Percentiles rank a stretch among this genome's conserved stretches.
Evolutionary conservation across 2,113 vertebrate species (phyloP).

Genomic region (Pyrgilauda ruficollis): DNA sequence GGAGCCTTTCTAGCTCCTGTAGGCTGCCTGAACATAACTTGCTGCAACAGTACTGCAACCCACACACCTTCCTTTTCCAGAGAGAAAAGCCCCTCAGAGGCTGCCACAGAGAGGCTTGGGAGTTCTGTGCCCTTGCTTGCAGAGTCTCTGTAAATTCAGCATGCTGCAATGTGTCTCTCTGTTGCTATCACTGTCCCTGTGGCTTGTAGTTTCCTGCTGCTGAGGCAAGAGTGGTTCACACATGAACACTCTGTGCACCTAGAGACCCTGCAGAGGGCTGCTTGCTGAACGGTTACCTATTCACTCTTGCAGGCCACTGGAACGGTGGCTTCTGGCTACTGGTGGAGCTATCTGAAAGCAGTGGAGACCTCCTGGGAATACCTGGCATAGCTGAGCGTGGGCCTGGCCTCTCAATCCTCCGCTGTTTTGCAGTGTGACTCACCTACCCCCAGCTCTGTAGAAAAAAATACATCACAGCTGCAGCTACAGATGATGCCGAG

Average conservation of each 20-base stretch:
- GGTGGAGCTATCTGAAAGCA: neutral
- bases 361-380: neutral
- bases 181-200: neutral
- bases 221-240: neutral
- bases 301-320: neutral
- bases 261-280: neutral
- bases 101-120: neutral
- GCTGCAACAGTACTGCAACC: neutral
- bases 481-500: neutral
- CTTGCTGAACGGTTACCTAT: neutral
- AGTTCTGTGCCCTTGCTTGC: neutral
- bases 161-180: neutral
- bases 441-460: neutral
- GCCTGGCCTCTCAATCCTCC: neutral
- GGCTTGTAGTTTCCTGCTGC: neutral
- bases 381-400: neutral
- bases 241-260: neutral
- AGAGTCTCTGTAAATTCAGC: neutral
- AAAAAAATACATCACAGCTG: neutral
- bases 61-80: rapidly evolving
- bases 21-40: neutral
- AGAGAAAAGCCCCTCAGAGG: neutral
- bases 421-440: neutral
- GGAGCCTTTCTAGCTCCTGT: neutral
- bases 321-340: neutral